These are phyloP conservation scores for Eupithecia tripunctaria DNA, from an alignment of 2,888 invertebrate genomes.

Conservation along the genomic window DNA sequence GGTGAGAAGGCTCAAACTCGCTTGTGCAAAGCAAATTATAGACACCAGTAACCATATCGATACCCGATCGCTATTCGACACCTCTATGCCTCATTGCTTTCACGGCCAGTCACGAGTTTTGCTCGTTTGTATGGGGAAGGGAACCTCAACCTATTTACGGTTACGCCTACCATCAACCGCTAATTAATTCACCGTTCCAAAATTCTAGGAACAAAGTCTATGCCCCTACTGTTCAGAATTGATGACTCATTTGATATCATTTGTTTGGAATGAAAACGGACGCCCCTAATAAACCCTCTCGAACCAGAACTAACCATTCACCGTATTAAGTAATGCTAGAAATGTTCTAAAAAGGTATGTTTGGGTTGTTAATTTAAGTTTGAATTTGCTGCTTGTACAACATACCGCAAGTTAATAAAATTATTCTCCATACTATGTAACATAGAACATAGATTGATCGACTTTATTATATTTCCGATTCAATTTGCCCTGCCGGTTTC, in stretches of 20 bases:
- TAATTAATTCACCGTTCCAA: conserved; percentile 39
- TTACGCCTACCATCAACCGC: conserved; percentile 42
- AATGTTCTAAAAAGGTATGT: neutral
- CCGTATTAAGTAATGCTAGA: neutral
- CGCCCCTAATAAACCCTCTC: neutral
- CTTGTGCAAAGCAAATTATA: neutral
- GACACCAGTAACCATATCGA: neutral
- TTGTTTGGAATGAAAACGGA: conserved; percentile 22
- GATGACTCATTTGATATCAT: conserved; percentile 38
- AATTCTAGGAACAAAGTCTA: conserved; percentile 30
- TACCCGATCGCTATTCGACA: conserved; percentile 8
- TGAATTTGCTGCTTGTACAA: neutral
- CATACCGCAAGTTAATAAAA: conserved; percentile 42
- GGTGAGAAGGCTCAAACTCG: conserved; percentile 3
- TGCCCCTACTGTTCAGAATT: conserved; percentile 27
- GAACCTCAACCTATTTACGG: conserved; percentile 41
- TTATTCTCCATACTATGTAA: conserved; percentile 46
- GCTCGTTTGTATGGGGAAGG: conserved; percentile 39
- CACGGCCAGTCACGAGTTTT: conserved; percentile 35
- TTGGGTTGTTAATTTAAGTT: neutral
- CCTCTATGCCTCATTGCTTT: conserved; percentile 42
- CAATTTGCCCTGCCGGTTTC: conserved; percentile 42
- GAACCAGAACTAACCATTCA: neutral
- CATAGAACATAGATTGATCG: conserved; percentile 49
- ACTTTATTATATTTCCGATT: conserved; percentile 43